Percentiles rank a stretch among this genome's conserved stretches.
Evolutionary conservation across 2,888 invertebrate genomes (phyloP).

Genomic region (Omphaloscelis lunosa): DNA sequence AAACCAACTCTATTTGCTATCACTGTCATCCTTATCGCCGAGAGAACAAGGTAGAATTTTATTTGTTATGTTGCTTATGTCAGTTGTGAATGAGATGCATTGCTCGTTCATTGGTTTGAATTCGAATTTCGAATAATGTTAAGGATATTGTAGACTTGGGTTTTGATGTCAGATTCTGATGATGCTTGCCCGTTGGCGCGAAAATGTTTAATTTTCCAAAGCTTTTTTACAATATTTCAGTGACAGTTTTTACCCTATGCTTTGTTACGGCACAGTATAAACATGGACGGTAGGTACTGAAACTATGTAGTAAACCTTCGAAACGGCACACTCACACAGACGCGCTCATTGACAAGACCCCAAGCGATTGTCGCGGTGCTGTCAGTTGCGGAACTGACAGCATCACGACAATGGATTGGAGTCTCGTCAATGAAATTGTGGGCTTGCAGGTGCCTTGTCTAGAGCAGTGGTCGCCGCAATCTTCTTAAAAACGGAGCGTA

Average conservation of each 20-base stretch:
- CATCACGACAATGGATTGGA: no score
- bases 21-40: background rate
- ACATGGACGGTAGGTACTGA: no score
- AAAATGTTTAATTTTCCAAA: background rate
- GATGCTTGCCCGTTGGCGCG: background rate
- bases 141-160: constrained; percentile 61
- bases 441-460: no score
- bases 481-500: no score
- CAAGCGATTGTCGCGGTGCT: no score
- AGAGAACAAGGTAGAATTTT: constrained; percentile 50
- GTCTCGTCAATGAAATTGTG: no score
- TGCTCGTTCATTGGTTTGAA: constrained; percentile 76
- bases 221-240: background rate
- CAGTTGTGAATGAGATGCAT: constrained; percentile 67
- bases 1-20: constrained; percentile 53
- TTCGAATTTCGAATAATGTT: constrained; percentile 72
- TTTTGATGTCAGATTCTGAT: constrained; percentile 10
- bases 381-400: no score
- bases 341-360: no score
- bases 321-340: no score
- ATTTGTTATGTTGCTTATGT: background rate
- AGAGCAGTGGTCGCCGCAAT: no score
- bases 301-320: no score
- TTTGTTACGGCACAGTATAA: background rate
- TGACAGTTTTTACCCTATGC: background rate